Base-by-base conservation (phyloP, 2,113 vertebrate species). In the Hypanus sabinus region DNA sequence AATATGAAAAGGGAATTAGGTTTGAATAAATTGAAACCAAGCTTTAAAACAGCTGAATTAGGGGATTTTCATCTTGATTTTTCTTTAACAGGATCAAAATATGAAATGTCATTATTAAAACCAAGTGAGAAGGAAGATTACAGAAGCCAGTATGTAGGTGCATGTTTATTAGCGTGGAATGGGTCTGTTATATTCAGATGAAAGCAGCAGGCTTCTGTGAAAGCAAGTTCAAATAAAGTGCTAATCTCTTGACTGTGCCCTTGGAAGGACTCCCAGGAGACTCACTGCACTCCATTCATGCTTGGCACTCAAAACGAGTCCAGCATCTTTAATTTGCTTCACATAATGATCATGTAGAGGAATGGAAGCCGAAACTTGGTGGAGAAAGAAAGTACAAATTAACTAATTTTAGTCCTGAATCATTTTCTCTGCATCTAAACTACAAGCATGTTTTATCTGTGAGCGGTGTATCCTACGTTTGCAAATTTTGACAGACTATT, bases 91-190 rank as follows among this genome's bases (percentile, higher is more conserved):
- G 94, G 96, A 95, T 94, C 6, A 94, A 95, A 96, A 94, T 36
- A 14, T 94, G 94, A 96, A 96, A 95, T 73, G 57, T 93, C 7
- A 77, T 94, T 95, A 95, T 95, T 95, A 94, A 94, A 46, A 85
- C 11, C 62, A 92, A 27, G 46, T 36, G 95, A 94, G 91, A 95
- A 95, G 80, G 87, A 94, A 94, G 94, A 95, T 95, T 95, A 95
- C 94, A 94, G 95, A 46, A 2, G 3, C 55, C 22, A 0, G 3
- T 85, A 68, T 95, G 73, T 95, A 94, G 76, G 75, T 94, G 22
- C 5, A 2, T 95, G 91, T 95, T 96, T 96, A 94, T 96, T 95
- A 95, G 62, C 93, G 95, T 94, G 91, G 95, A 95, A 95, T 94
- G 95, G 94, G 94, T 94, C 95, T 95, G 80, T 93, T 95, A 2